Percentiles rank a stretch among this genome's conserved stretches.
These are phyloP conservation scores for Drosophila niveifrons DNA, from an alignment of 2,888 invertebrate species.

Conservation along the genomic window DNA sequence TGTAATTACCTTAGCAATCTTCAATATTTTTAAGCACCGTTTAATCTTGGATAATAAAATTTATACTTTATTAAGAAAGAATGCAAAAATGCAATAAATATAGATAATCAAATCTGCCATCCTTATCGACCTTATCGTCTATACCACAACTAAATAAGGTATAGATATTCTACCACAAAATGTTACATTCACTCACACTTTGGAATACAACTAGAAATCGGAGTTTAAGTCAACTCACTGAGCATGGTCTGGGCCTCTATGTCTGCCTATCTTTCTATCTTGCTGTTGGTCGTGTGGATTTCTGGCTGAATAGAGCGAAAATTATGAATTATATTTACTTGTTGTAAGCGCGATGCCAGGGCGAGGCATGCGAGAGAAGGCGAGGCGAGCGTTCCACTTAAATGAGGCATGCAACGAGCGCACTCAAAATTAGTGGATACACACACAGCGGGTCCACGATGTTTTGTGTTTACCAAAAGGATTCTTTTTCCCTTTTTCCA, in stretches of 20 bases:
- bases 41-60: too few species aligned
- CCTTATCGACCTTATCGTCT: too few species aligned
- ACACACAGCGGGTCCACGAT: slow-evolving; percentile 45
- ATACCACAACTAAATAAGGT: slow-evolving; percentile 10
- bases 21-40: too few species aligned
- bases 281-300: slow-evolving; percentile 25
- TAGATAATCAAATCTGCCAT: too few species aligned
- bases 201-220: slow-evolving; percentile 16
- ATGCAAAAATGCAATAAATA: too few species aligned
- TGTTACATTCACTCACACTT: slow-evolving; percentile 7
- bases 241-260: slow-evolving; percentile 4
- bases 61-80: too few species aligned
- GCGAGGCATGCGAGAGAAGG: slow-evolving; percentile 22
- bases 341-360: slow-evolving; percentile 53
- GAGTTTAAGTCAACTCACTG: slow-evolving; percentile 29
- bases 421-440: slow-evolving; percentile 59
- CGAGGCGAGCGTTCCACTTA: slow-evolving; percentile 56
- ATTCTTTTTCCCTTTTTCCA: slow-evolving; percentile 39
- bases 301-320: slow-evolving; percentile 64
- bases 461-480: slow-evolving; percentile 45
- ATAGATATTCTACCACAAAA: slow-evolving; percentile 3
- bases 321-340: slow-evolving; percentile 80
- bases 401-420: slow-evolving; percentile 59
- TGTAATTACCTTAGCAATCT: too few species aligned
- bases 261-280: slow-evolving; percentile 2